Evolutionary conservation across 2,888 invertebrate genomes (phyloP).

Genomic region (Sinotaia quadrata): DNA sequence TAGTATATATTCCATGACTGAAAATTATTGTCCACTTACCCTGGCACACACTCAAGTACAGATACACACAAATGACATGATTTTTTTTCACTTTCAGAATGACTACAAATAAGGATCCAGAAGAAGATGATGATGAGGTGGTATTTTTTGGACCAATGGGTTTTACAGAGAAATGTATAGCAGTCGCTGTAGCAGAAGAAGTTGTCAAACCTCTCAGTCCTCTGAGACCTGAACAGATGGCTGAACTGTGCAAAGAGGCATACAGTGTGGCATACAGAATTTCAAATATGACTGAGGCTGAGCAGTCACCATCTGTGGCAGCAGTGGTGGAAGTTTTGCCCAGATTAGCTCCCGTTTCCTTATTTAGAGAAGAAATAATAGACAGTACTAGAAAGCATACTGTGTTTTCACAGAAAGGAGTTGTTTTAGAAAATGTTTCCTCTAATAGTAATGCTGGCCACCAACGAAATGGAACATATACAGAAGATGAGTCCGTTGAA

Average conservation of each 20-base stretch:
- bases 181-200: constrained; percentile 38
- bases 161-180: constrained; percentile 50
- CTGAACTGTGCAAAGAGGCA: constrained; percentile 53
- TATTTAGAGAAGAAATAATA: neutral
- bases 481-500: constrained; percentile 25
- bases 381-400: neutral
- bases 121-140: constrained; percentile 52
- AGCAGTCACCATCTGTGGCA: constrained; percentile 17
- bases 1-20: neutral
- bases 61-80: neutral
- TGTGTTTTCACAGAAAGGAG: neutral
- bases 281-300: constrained; percentile 27
- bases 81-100: too few relatives aligned
- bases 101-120: neutral
- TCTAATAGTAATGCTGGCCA: neutral
- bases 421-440: neutral
- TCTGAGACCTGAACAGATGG: constrained; percentile 48
- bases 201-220: constrained; percentile 46
- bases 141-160: constrained; percentile 59
- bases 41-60: neutral
- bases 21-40: neutral
- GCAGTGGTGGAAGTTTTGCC: neutral
- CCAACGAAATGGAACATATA: constrained; percentile 21
- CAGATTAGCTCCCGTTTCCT: constrained; percentile 1
- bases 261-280: constrained; percentile 47